These are phyloP conservation scores for Platycnemis pennipes DNA, from an alignment of 2,888 invertebrate genomes.

Conservation along the genomic window DNA sequence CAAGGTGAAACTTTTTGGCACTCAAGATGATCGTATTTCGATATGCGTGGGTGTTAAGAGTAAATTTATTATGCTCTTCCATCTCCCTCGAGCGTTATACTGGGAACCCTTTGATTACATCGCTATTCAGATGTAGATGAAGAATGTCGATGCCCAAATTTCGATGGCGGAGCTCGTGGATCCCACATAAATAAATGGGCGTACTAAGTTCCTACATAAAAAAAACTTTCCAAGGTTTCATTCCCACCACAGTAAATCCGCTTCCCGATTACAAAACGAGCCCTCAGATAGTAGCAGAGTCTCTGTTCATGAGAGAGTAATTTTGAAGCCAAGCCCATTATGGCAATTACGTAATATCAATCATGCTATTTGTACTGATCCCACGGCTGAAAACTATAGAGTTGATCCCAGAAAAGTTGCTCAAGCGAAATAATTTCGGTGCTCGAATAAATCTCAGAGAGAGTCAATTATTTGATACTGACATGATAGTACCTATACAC, in stretches of 20 bases:
- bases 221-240: neutral
- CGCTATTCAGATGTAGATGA: slow-evolving; percentile 31
- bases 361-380: too few species aligned
- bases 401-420: too few species aligned
- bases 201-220: neutral
- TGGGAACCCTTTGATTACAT: slow-evolving; percentile 32
- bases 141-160: neutral
- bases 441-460: too few species aligned
- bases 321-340: neutral
- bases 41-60: slow-evolving; percentile 19
- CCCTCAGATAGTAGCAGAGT: neutral
- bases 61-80: slow-evolving; percentile 5
- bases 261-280: neutral
- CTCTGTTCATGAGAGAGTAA: neutral
- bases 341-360: neutral
- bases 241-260: neutral
- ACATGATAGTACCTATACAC: too few species aligned
- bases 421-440: too few species aligned
- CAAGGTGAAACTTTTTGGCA: slow-evolving; percentile 23
- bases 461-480: too few species aligned
- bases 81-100: neutral
- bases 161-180: neutral
- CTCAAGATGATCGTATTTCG: slow-evolving; percentile 12
- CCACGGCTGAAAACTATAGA: too few species aligned
- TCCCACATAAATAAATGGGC: neutral